phyloP scores from a whole-genome alignment of 2,113 vertebrate genomes.

The Trogon melanurus region DNA sequence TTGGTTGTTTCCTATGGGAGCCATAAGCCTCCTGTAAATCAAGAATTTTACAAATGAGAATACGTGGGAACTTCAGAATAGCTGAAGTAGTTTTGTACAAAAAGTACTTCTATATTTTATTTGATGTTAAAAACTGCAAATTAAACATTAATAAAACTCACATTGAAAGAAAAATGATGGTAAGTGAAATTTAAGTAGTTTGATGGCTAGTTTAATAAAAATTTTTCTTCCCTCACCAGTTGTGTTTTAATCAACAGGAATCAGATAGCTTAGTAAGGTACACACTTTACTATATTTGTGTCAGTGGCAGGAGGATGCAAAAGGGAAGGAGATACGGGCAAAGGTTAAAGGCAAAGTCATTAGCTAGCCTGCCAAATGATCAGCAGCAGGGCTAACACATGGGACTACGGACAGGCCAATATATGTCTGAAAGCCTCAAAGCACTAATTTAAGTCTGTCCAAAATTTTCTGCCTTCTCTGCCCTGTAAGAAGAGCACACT shows the following conservation, averaged over 20 bases:
- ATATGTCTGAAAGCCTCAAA: neutral
- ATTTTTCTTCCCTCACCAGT: neutral
- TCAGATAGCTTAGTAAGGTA: neutral
- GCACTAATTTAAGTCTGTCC: neutral
- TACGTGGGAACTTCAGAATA: neutral
- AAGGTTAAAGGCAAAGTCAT: neutral
- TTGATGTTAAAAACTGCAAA: conserved; percentile 61
- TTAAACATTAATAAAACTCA: conserved; percentile 46
- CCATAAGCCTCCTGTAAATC: neutral
- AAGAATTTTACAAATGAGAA: conserved; percentile 63
- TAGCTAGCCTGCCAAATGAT: neutral
- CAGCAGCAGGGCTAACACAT: neutral
- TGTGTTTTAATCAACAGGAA: neutral
- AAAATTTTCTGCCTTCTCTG: neutral
- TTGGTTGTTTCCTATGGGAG: conserved; percentile 40
- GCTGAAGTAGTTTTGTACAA: neutral
- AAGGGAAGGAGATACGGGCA: neutral
- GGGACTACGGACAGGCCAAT: neutral
- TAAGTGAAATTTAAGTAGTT: conserved; percentile 65
- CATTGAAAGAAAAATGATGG: conserved; percentile 45
- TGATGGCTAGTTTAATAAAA: conserved; percentile 41
- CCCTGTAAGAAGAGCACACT: neutral
- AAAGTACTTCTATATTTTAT: conserved; percentile 42
- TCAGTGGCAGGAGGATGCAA: neutral
- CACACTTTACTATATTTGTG: neutral